Percentiles rank a stretch among this genome's conserved stretches.
Conservation (phyloP, 2,888 invertebrate genomes). For the Eugnorisma glareosa region DNA sequence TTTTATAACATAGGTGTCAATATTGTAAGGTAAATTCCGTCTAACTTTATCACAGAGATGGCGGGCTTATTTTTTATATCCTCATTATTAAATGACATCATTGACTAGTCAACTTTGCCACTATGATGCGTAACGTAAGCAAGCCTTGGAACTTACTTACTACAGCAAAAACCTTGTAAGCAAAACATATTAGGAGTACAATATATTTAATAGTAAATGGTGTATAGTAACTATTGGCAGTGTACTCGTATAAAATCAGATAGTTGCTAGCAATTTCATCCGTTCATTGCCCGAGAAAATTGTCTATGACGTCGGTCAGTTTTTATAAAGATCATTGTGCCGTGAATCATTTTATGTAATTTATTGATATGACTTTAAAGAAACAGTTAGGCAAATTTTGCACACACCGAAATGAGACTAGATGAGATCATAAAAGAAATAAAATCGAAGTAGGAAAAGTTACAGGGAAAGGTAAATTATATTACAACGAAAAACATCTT, state of each 20-base stretch:
- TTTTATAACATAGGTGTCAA: background rate
- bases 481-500: background rate
- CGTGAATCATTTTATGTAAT: slow-evolving; percentile 61
- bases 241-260: slow-evolving; percentile 44
- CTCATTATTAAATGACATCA: slow-evolving; percentile 41
- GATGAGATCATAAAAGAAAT: background rate
- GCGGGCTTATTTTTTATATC: slow-evolving; percentile 1
- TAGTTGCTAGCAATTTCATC: slow-evolving; percentile 77
- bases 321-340: slow-evolving; percentile 62
- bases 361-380: slow-evolving; percentile 42
- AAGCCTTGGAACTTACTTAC: slow-evolving; percentile 39
- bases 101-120: slow-evolving; percentile 1
- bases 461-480: background rate
- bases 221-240: slow-evolving; percentile 20
- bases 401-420: background rate
- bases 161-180: slow-evolving; percentile 36
- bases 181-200: slow-evolving; percentile 42
- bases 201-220: slow-evolving; percentile 34
- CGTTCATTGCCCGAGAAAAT: slow-evolving; percentile 79
- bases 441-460: background rate
- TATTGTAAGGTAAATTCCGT: slow-evolving; percentile 22
- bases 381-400: slow-evolving; percentile 24
- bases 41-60: background rate
- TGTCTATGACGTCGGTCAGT: slow-evolving; percentile 65
- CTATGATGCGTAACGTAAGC: slow-evolving; percentile 50